A percentile compares a stretch with the other conserved stretches of the same genome.
phyloP scores from a whole-genome alignment of 2,797 vertebrate genomes.

The Sylvia borin region DNA sequence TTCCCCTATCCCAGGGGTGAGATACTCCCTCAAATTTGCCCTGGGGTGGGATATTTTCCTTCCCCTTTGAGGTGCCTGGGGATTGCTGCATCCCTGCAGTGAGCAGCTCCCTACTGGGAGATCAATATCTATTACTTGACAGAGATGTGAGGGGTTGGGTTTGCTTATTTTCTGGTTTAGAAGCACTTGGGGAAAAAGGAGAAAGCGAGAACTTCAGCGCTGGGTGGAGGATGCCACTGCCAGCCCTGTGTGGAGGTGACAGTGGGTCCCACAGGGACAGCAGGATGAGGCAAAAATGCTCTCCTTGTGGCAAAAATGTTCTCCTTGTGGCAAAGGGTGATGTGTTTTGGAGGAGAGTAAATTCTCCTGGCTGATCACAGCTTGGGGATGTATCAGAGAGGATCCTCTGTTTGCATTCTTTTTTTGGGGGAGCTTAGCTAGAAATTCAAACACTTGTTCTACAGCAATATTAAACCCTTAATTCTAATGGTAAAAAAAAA shows the following conservation, averaged over 20 bases:
- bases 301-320: neutral
- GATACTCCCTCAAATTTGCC: no score
- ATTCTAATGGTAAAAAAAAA: neutral
- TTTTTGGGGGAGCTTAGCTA: neutral
- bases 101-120: neutral
- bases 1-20: no score
- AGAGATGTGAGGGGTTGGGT: neutral
- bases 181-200: neutral
- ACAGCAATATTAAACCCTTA: neutral
- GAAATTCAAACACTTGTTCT: neutral
- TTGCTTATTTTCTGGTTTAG: neutral
- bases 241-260: accelerated
- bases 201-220: neutral
- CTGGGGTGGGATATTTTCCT: neutral
- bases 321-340: neutral
- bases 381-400: neutral
- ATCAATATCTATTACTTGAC: neutral
- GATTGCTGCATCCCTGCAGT: neutral
- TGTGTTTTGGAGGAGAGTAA: neutral
- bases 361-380: neutral
- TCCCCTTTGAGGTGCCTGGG: neutral
- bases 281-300: accelerated
- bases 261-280: accelerated
- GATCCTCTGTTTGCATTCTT: neutral
- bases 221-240: neutral